Evolutionary conservation across 2,113 vertebrate species (phyloP), one percentile per base, ranked within the genome.

Genomic region (Leptocoma aspasia): DNA sequence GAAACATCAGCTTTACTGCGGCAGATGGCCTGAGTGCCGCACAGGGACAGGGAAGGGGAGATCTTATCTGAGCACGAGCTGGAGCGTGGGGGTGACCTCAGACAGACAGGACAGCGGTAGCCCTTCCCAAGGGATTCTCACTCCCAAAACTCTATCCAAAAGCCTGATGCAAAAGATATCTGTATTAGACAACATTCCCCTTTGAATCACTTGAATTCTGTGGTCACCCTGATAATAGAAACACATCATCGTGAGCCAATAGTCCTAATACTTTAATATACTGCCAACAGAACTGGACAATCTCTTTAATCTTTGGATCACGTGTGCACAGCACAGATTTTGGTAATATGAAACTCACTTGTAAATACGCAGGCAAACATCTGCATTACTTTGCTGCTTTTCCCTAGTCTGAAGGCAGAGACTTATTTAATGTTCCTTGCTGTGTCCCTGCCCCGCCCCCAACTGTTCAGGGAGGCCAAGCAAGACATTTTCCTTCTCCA

Each of bases 271-370:
- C 94, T 89, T 94, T 84, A 94, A 96, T 88, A 90, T 94, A 86
- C 94, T 95, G 92, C 92, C 92, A 90, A 57, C 71, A 79, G 83
- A 94, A 96, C 81, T 15, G 68, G 92, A 94, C 91, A 92, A 86
- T 86, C 95, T 97, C 92, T 94, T 82, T 96, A 94, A 97, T 96
- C 96, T 96, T 86, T 71, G 22, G 64, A 82, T 82, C 93, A 91
- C 35, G 21, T 97, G 92, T 49, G 75, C 57, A 17, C 75, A 42
- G 83, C 4, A n/a, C 65, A 94, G 88, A 89, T 93, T 92, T 73
- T 35, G 82, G 79, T 76, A 87, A 88, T 19, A 47, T 39, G 50
- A 91, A 92, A 60, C 73, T 22, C 79, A 84, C 57, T 59, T 75
- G 66, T 24, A 37, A 13, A 12, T 8, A 53, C 0, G 0, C 63